Conservation (phyloP, 2,113 vertebrate genomes). For the Dunckerocampus dactyliophorus region DNA sequence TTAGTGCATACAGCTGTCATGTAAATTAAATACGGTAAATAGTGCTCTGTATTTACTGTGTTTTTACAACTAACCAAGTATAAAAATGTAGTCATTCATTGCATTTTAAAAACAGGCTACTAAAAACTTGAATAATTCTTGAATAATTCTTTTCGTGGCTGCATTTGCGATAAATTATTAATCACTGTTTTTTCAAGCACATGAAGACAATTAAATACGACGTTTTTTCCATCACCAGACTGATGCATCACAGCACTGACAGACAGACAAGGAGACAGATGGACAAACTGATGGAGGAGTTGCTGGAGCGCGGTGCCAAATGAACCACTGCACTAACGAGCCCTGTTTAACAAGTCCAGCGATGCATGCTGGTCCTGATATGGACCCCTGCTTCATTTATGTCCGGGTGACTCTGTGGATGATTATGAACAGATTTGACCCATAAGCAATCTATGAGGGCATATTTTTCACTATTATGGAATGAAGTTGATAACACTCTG, state of each 20-base stretch:
- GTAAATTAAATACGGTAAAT: no score
- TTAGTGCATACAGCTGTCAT: no score
- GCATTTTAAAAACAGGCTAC: neutral
- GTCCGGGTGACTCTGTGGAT: conserved; percentile 15
- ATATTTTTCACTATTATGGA: neutral
- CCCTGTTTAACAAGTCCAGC: conserved; percentile 34
- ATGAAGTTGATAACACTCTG: no score
- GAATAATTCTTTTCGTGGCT: neutral
- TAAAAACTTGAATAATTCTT: neutral
- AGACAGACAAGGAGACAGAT: conserved; percentile 44
- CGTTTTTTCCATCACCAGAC: no score
- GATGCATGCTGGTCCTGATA: conserved; percentile 43
- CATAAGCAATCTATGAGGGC: neutral
- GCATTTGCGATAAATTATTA: neutral
- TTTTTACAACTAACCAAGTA: neutral
- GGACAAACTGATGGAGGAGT: conserved; percentile 43
- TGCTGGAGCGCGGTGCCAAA: conserved; percentile 43
- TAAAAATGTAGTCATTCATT: neutral
- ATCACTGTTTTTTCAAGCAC: no score
- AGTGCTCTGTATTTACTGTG: no score
- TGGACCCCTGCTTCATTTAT: conserved; percentile 24
- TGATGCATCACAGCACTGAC: conserved; percentile 36
- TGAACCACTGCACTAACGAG: conserved; percentile 43
- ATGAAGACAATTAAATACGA: no score
- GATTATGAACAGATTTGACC: neutral